These are phyloP conservation scores for Whitmania pigra DNA, from an alignment of 1,140 invertebrate genomes.

Conservation along the genomic window DNA sequence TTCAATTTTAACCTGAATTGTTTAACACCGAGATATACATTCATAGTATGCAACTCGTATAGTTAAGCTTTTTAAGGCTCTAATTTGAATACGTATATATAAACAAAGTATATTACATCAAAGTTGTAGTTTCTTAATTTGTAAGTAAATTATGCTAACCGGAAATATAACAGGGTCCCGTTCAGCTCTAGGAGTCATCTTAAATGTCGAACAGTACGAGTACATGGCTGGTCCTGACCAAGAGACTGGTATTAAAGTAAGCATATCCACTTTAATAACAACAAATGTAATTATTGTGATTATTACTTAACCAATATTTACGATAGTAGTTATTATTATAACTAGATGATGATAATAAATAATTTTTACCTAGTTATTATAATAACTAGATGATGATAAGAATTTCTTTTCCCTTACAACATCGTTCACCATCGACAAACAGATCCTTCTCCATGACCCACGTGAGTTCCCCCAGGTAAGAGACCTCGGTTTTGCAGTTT, in stretches of 20 bases:
- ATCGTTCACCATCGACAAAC: neutral
- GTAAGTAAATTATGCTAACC: neutral
- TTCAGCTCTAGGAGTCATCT: conserved; percentile 30
- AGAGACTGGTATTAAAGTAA: conserved; percentile 31
- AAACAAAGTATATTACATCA: neutral
- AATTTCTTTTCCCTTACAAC: neutral
- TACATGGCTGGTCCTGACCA: conserved; percentile 35
- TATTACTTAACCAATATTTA: too few species aligned
- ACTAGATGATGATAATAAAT: too few species aligned
- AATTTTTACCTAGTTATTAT: too few species aligned
- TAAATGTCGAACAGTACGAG: conserved; percentile 37
- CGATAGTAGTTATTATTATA: too few species aligned
- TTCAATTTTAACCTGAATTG: neutral
- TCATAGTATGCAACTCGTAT: neutral
- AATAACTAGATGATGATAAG: too few species aligned
- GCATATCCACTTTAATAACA: neutral
- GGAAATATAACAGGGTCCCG: conserved; percentile 28
- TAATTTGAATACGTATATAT: neutral
- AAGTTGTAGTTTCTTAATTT: too few species aligned
- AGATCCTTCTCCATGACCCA: conserved; percentile 22
- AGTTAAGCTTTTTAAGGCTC: neutral
- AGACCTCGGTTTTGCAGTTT: conserved; percentile 19
- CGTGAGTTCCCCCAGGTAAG: conserved; percentile 10
- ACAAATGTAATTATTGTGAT: too few species aligned
- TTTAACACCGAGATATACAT: neutral